phyloP scores from a whole-genome alignment of 2,888 invertebrate species.

The Cyclophora punctaria region DNA sequence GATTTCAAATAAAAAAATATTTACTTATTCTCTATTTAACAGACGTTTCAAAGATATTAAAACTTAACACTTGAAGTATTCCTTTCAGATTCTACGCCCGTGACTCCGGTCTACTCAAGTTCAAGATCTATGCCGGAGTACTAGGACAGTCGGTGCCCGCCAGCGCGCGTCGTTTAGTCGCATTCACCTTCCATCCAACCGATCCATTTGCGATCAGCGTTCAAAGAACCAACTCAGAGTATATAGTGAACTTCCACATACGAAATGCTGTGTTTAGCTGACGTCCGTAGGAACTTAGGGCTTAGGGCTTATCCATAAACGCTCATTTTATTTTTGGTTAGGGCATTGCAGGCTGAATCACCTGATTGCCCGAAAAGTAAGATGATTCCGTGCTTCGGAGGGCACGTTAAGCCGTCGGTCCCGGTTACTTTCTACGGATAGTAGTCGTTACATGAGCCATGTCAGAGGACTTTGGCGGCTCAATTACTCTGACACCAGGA shows the following conservation, averaged over 20 bases:
- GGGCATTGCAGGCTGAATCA: too few relatives aligned
- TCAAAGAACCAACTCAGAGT: conserved; percentile 93
- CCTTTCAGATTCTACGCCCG: conserved; percentile 84
- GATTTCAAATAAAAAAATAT: background rate
- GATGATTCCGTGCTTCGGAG: too few relatives aligned
- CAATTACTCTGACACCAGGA: too few relatives aligned
- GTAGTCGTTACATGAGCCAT: too few relatives aligned
- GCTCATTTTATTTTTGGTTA: too few relatives aligned
- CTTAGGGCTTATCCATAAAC: too few relatives aligned
- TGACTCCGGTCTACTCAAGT: conserved; percentile 86
- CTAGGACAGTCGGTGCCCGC: conserved; percentile 81
- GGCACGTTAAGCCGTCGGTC: too few relatives aligned
- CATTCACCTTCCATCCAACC: conserved; percentile 96
- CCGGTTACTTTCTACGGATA: too few relatives aligned
- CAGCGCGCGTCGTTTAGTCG: conserved; percentile 86
- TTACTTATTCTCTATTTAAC: background rate
- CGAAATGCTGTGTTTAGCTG: conserved; percentile 76
- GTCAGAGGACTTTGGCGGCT: too few relatives aligned
- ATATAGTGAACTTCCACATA: conserved; percentile 96
- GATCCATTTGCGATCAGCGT: conserved; percentile 98
- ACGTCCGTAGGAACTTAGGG: conserved; percentile 13
- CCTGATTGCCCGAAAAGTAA: too few relatives aligned
- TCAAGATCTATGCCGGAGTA: conserved; percentile 91
- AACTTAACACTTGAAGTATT: background rate
- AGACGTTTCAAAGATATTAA: too few relatives aligned